Evolutionary conservation across 2,113 vertebrate genomes (phyloP).

Genomic region (Pseudorhombus dupliciocellatus): DNA sequence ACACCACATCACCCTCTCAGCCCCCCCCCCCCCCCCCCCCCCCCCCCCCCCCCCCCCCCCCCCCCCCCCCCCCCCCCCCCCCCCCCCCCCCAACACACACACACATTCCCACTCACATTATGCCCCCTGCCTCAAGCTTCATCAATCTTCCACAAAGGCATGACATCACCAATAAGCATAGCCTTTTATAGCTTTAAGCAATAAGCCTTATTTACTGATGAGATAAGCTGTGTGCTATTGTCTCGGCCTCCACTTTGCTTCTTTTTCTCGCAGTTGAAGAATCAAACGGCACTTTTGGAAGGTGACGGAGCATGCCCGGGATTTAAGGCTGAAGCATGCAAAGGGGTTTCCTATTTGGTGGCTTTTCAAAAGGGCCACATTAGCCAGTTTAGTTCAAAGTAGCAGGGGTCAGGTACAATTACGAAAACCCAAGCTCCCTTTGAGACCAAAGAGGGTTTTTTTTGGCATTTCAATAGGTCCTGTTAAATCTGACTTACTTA

Average conservation of each 20-base stretch:
- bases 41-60: too few relatives aligned
- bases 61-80: not conserved
- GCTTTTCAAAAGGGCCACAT: slow-evolving; percentile 67
- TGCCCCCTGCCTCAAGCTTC: slow-evolving; percentile 75
- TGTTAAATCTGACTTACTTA: not conserved
- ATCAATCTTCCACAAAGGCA: slow-evolving; percentile 83
- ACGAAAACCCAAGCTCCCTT: slow-evolving; percentile 11
- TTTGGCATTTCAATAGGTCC: not conserved
- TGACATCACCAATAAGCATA: slow-evolving; percentile 89
- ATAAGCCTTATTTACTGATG: slow-evolving; percentile 89
- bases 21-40: too few relatives aligned
- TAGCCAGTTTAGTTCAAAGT: slow-evolving; percentile 68
- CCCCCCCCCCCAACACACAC: slow-evolving; percentile 1
- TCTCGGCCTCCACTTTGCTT: slow-evolving; percentile 84
- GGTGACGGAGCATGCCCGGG: slow-evolving; percentile 87
- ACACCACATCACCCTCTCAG: not conserved
- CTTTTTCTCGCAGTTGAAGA: slow-evolving; percentile 79
- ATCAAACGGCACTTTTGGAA: slow-evolving; percentile 87
- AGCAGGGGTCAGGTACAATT: slow-evolving; percentile 54
- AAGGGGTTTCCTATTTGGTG: slow-evolving; percentile 76
- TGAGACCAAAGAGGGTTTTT: not conserved
- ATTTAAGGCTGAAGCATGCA: slow-evolving; percentile 85
- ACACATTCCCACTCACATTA: slow-evolving; percentile 60
- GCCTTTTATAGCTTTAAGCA: slow-evolving; percentile 84
- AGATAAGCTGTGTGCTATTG: slow-evolving; percentile 87